phyloP scores from a whole-genome alignment of 2,888 invertebrate genomes.

The Trachelus iudaicus region DNA sequence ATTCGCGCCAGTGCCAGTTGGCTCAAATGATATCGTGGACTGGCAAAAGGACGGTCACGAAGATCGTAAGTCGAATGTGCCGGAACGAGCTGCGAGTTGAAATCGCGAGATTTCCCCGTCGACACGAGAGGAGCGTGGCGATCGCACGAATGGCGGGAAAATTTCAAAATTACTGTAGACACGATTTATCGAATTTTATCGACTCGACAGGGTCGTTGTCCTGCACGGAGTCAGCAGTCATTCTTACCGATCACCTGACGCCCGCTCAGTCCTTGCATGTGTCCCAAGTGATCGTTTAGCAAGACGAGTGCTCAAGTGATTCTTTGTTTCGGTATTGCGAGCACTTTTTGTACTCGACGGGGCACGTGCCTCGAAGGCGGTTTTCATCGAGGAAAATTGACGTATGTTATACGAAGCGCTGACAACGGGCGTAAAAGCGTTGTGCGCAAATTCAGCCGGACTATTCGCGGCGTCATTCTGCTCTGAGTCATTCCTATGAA shows the following conservation, averaged over 20 bases:
- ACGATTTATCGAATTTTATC: too few species aligned
- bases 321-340: not conserved
- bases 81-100: conserved; percentile 14
- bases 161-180: conserved; percentile 15
- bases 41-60: conserved; percentile 4
- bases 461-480: conserved; percentile 58
- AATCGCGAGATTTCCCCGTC: not conserved
- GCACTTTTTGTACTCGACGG: too few species aligned
- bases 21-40: not conserved
- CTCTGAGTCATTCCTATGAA: conserved; percentile 24
- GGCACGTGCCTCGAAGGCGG: too few species aligned
- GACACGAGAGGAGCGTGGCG: not conserved
- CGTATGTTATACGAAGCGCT: too few species aligned
- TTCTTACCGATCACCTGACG: not conserved
- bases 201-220: too few species aligned
- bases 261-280: too few species aligned
- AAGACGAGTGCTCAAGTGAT: too few species aligned
- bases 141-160: conserved; percentile 13
- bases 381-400: too few species aligned
- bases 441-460: conserved; percentile 58
- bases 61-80: conserved; percentile 5
- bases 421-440: conserved; percentile 31
- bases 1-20: too few species aligned
- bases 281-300: too few species aligned
- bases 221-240: too few species aligned